phyloP scores from a whole-genome alignment of 1,140 invertebrate genomes.

The Pinna nobilis region DNA sequence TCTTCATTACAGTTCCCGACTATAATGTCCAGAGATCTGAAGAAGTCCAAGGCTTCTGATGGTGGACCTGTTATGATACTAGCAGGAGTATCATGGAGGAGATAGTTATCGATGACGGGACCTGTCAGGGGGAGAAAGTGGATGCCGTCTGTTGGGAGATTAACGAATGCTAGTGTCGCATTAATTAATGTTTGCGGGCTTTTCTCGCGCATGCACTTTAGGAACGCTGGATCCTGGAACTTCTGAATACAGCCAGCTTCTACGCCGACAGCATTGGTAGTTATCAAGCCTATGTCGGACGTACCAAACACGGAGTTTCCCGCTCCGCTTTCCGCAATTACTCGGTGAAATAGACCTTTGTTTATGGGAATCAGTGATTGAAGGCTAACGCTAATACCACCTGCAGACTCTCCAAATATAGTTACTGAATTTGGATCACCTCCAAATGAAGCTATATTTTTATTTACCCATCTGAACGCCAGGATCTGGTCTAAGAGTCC shows the following conservation, averaged over 20 bases:
- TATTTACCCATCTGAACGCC: conserved; percentile 82
- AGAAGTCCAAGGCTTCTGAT: neutral
- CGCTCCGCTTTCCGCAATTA: conserved; percentile 19
- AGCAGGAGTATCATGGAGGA: neutral
- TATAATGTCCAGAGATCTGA: conserved; percentile 1
- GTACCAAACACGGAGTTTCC: neutral
- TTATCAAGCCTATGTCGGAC: neutral
- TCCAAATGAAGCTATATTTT: conserved; percentile 83
- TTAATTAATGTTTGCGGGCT: neutral
- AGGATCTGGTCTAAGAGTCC: conserved; percentile 83
- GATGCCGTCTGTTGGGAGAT: neutral
- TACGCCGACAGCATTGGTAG: neutral
- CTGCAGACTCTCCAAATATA: conserved; percentile 80
- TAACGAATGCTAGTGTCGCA: neutral
- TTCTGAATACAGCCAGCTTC: neutral
- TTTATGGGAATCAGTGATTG: conserved; percentile 47
- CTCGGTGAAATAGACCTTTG: conserved; percentile 23
- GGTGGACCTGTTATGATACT: neutral
- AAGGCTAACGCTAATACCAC: conserved; percentile 75
- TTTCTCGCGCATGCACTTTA: neutral
- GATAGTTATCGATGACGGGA: neutral
- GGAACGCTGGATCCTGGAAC: neutral
- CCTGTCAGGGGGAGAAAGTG: neutral
- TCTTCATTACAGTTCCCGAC: conserved; percentile 1
- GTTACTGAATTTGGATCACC: conserved; percentile 83